These are phyloP conservation scores for Tiliacea aurago DNA, from an alignment of 2,888 invertebrate species.

Conservation along the genomic window DNA sequence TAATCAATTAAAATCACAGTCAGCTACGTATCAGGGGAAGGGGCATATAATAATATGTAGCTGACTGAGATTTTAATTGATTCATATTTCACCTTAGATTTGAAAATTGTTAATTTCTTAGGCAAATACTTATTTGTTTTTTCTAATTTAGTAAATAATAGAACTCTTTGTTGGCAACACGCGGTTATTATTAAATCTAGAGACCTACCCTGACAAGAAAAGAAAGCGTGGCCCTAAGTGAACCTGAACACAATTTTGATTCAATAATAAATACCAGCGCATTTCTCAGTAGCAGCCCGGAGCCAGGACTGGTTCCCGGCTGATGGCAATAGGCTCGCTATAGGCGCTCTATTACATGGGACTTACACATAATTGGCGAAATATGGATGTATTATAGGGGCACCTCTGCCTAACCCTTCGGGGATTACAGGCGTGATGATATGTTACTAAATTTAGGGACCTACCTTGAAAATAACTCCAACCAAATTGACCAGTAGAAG, in stretches of 20 bases:
- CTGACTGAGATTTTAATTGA: too few relatives aligned
- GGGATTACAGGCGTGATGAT: neutral
- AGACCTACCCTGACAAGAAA: neutral
- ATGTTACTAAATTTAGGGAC: neutral
- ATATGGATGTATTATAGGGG: neutral
- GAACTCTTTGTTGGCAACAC: too few relatives aligned
- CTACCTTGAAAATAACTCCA: conserved; percentile 13
- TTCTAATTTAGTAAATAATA: too few relatives aligned
- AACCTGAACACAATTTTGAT: neutral
- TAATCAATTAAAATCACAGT: too few relatives aligned
- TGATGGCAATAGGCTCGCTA: too few relatives aligned
- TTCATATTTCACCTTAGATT: too few relatives aligned
- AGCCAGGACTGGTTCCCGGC: too few relatives aligned
- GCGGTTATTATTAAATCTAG: neutral
- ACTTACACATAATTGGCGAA: neutral
- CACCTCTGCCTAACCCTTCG: neutral
- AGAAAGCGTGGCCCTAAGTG: neutral
- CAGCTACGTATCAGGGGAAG: too few relatives aligned
- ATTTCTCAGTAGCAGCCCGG: neutral
- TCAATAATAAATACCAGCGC: neutral
- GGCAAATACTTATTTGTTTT: too few relatives aligned
- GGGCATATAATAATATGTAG: too few relatives aligned
- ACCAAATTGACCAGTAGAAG: conserved; percentile 8
- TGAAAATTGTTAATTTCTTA: too few relatives aligned
- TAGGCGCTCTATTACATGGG: too few relatives aligned